Evolutionary conservation across 2,797 vertebrate species (phyloP).

Genomic region (Aphelocoma californica): DNA sequence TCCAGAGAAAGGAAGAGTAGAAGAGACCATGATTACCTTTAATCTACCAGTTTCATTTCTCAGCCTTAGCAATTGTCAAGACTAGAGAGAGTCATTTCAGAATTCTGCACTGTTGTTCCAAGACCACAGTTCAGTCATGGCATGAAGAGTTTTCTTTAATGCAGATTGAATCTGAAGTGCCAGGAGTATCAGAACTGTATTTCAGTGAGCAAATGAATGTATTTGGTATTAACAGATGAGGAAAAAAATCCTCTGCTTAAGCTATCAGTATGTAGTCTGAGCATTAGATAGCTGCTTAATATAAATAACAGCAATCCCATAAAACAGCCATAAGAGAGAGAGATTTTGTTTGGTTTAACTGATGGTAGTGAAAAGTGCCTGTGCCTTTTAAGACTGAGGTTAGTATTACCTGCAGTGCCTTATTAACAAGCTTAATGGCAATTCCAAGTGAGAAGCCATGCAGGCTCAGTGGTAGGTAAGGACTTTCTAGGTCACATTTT

Average conservation of each 20-base stretch:
- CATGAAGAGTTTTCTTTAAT: not conserved
- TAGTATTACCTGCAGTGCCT: not conserved
- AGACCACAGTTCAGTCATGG: not conserved
- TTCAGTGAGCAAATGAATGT: not conserved
- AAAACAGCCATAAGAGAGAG: not conserved
- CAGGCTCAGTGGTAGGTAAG: not conserved
- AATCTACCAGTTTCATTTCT: not conserved
- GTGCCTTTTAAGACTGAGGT: not conserved
- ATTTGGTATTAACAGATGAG: not conserved
- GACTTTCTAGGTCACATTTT: not conserved
- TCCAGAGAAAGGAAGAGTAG: not conserved
- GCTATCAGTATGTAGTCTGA: not conserved
- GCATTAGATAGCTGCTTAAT: not conserved
- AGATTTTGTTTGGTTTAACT: not conserved
- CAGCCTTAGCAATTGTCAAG: not conserved
- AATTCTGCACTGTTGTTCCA: not conserved
- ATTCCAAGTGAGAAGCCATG: not conserved
- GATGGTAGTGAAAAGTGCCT: not conserved
- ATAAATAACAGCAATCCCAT: not conserved
- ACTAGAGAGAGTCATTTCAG: not conserved
- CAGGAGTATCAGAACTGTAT: not conserved
- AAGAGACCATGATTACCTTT: not conserved
- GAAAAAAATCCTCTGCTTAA: not conserved
- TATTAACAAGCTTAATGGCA: not conserved
- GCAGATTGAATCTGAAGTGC: not conserved